These are phyloP conservation scores for Cardiocondyla obscurior DNA, from an alignment of 1,140 invertebrate genomes.

Conservation along the genomic window DNA sequence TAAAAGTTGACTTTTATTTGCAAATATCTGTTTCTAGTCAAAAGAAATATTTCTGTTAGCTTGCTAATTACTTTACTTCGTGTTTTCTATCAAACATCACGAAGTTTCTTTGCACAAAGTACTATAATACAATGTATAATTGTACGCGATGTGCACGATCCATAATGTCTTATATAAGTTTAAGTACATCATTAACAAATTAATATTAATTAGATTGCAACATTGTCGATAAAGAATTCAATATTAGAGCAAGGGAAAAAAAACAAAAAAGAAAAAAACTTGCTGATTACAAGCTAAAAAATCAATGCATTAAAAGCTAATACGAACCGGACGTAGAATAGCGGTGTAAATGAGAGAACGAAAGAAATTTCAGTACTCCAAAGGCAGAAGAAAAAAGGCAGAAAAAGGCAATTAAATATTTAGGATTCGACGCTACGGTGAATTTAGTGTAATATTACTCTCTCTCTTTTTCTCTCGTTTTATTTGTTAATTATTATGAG, in stretches of 20 bases:
- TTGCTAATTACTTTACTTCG: background rate
- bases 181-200: background rate
- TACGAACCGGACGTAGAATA: constrained; percentile 1
- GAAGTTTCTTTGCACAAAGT: too few species aligned
- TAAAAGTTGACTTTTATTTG: background rate
- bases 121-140: too few species aligned
- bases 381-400: background rate
- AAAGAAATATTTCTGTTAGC: background rate
- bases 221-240: background rate
- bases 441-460: constrained; percentile 18
- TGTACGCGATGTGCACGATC: too few species aligned
- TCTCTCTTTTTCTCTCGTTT: background rate
- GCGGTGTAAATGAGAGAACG: constrained; percentile 1
- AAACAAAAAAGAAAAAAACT: background rate
- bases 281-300: constrained; percentile 18
- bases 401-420: constrained; percentile 13
- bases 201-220: background rate
- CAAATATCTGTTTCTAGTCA: background rate
- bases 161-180: background rate
- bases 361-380: background rate
- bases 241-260: constrained; percentile 7
- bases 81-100: too few species aligned
- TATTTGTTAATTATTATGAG: constrained; percentile 4
- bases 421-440: background rate
- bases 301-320: constrained; percentile 7